Base-by-base conservation (phyloP, 2,888 invertebrate species). In the Pristionchus arcanus region DNA sequence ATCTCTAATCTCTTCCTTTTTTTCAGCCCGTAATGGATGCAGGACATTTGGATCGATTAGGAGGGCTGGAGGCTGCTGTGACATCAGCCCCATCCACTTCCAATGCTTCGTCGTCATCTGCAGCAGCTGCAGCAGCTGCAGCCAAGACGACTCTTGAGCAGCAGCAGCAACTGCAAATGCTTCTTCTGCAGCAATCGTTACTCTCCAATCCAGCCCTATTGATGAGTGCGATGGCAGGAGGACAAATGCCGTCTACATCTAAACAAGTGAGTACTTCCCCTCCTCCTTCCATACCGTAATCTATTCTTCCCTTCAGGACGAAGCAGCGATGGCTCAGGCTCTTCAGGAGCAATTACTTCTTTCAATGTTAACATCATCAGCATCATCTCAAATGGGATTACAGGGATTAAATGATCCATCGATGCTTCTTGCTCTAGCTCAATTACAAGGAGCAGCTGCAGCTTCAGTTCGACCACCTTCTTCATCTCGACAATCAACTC, bases 61-160 rank as follows among this genome's bases (percentile, higher is more conserved):
- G 93, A 16, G 92, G 91, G 21, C 66, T 86, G 63, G 86, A 83
- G 34, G 34, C 91, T 31, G 81, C 87, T 5, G 83, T 91, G 25
- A 66, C 90, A 9, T 85, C 91, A 15, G 63, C 89, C 28, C 59
- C 90, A 2, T 83, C 92, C 21, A 68, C 91, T n/a, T 74, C 92
- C 16, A 53, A 88, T n/a, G 87, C 91, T 4, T 81, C 77, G 5
- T 77, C 77, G 4, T 34, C 71, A 15, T 77, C 77, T 42, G 42
- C 77, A 42, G 77, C 77, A 1, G 42, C 37, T 42, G 77, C 77
- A 90, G 7, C 42, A 49, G 87, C 90, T n/a, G 89, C 91, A 15
- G 90, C 90, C 21, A 88, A 91, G 90, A 91, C 92, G 55, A 87
- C 91, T 74, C 81, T 93, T 3, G 93, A 94, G 83, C 91, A 93